These are phyloP conservation scores for Ctenopoma multispine DNA, from an alignment of 2,797 vertebrate species.

Conservation along the genomic window DNA sequence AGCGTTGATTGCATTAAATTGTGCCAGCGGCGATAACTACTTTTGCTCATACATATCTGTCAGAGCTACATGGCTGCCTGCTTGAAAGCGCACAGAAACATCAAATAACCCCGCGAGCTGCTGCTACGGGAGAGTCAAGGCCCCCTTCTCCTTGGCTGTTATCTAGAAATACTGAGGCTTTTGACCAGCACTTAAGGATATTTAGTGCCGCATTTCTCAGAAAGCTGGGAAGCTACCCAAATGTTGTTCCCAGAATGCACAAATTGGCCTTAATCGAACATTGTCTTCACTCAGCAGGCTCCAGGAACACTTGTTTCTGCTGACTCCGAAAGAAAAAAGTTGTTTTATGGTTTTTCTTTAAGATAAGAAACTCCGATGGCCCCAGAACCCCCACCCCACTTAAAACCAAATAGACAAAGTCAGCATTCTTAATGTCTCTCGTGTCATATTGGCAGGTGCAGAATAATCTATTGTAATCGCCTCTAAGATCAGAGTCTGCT, in stretches of 20 bases:
- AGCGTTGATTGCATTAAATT: slow-evolving; percentile 44
- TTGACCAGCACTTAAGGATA: slow-evolving; percentile 61
- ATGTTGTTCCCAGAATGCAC: slow-evolving; percentile 61
- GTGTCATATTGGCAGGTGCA: background rate
- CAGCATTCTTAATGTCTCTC: background rate
- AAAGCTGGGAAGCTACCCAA: slow-evolving; percentile 62
- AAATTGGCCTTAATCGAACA: slow-evolving; percentile 65
- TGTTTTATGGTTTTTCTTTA: slow-evolving; percentile 32
- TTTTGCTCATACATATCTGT: slow-evolving; percentile 55
- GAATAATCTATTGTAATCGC: background rate
- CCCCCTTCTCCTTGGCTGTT: slow-evolving; percentile 38
- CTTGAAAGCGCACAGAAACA: slow-evolving; percentile 39
- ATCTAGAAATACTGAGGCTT: slow-evolving; percentile 61
- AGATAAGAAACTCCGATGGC: slow-evolving; percentile 9
- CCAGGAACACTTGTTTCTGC: slow-evolving; percentile 55
- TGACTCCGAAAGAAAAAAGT: slow-evolving; percentile 44
- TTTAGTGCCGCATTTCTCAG: slow-evolving; percentile 66
- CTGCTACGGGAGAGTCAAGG: slow-evolving; percentile 22
- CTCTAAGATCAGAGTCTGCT: background rate
- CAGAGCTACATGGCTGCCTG: slow-evolving; percentile 43
- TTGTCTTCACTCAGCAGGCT: slow-evolving; percentile 58
- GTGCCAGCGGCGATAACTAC: slow-evolving; percentile 38
- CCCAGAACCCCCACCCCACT: background rate
- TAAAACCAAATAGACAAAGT: background rate
- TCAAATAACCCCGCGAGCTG: slow-evolving; percentile 36